A percentile compares a stretch with the other conserved stretches of the same genome.
These are phyloP conservation scores for Periparus ater DNA, from an alignment of 2,797 vertebrate genomes.

Conservation along the genomic window DNA sequence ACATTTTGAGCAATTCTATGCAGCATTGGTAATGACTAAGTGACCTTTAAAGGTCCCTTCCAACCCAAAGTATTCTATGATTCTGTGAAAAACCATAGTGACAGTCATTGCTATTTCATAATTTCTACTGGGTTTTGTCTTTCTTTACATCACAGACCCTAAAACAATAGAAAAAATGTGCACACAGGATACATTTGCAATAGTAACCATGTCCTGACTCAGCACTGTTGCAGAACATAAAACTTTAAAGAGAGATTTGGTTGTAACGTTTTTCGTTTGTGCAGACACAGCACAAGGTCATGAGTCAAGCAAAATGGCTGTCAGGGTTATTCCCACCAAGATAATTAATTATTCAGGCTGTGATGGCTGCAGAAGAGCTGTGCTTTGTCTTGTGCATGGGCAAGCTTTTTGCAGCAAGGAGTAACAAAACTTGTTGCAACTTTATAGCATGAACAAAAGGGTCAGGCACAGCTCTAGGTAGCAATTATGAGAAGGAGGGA, in stretches of 20 bases:
- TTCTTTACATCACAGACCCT: neutral
- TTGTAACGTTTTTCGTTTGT: conserved; percentile 5
- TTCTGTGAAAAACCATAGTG: neutral
- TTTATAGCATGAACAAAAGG: neutral
- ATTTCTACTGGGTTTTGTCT: conserved; percentile 40
- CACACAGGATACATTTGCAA: neutral
- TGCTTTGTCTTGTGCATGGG: neutral
- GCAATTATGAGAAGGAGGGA: neutral
- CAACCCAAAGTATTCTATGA: neutral
- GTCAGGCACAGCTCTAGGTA: neutral
- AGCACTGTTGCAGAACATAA: conserved; percentile 5
- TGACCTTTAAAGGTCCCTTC: neutral
- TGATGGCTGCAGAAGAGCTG: neutral
- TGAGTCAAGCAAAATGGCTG: conserved; percentile 36
- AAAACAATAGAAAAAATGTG: neutral
- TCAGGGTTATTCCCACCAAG: conserved; percentile 41
- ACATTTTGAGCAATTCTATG: neutral
- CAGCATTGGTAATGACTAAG: neutral
- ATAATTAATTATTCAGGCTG: conserved; percentile 33
- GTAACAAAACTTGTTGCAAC: neutral
- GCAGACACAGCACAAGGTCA: conserved; percentile 36
- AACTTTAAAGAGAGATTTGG: conserved; percentile 35
- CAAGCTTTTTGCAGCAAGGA: neutral
- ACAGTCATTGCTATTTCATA: conserved; percentile 26
- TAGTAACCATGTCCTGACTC: neutral